Percentiles rank a stretch among this genome's conserved stretches.
phyloP scores from a whole-genome alignment of 2,888 invertebrate genomes.

The Eremobia ochroleuca region DNA sequence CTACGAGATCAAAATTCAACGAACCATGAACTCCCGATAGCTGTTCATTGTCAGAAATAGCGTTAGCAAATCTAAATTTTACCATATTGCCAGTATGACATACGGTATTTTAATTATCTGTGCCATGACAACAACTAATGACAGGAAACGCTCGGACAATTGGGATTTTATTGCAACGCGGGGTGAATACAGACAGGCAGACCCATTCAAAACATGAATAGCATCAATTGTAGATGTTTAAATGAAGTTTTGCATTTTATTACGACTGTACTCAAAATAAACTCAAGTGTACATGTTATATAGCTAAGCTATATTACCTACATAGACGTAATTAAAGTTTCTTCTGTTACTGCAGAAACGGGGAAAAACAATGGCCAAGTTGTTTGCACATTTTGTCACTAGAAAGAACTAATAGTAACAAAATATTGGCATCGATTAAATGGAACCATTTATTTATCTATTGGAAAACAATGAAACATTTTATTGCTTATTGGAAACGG shows the following conservation, averaged over 20 bases:
- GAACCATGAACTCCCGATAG: conserved; percentile 35
- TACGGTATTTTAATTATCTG: conserved; percentile 34
- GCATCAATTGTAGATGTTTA: conserved; percentile 61
- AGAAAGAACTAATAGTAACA: conserved; percentile 44
- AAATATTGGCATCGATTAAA: conserved; percentile 56
- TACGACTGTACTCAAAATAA: conserved; percentile 50
- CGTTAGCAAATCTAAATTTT: conserved; percentile 29
- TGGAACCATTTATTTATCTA: conserved; percentile 50
- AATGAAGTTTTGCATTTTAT: conserved; percentile 54
- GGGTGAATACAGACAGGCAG: conserved; percentile 48
- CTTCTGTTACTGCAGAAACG: conserved; percentile 14
- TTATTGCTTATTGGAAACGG: conserved; percentile 66
- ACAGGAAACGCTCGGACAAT: conserved; percentile 67
- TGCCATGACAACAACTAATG: conserved; percentile 55
- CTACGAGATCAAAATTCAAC: conserved; percentile 35
- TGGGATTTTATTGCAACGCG: conserved; percentile 57
- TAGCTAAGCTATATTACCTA: conserved; percentile 13
- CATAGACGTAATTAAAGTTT: conserved; percentile 24
- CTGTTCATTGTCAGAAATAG: conserved; percentile 23
- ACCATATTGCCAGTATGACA: conserved; percentile 19
- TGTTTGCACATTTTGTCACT: conserved; percentile 35
- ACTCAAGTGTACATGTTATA: conserved; percentile 46
- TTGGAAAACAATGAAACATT: conserved; percentile 62
- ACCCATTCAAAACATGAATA: conserved; percentile 59
- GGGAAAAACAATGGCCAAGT: conserved; percentile 35